phyloP scores from a whole-genome alignment of 2,888 invertebrate species.

The Noctua pronuba region DNA sequence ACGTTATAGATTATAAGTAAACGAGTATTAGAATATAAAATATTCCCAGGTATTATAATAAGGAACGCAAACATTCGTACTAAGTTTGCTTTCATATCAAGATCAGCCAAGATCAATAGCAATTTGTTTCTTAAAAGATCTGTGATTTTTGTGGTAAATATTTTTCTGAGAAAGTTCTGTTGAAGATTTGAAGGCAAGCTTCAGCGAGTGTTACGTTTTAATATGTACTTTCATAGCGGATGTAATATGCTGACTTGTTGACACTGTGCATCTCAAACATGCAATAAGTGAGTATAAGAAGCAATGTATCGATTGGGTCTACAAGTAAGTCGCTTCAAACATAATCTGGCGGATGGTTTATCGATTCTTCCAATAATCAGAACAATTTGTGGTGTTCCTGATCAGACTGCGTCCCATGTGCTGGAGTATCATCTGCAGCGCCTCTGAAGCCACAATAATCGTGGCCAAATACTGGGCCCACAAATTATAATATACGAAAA shows the following conservation, averaged over 20 bases:
- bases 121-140: slow-evolving; percentile 21
- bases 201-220: background rate
- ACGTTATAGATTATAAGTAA: slow-evolving; percentile 25
- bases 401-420: background rate
- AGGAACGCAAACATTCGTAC: slow-evolving; percentile 31
- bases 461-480: no score
- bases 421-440: no score
- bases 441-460: no score
- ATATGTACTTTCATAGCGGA: background rate
- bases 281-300: background rate
- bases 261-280: background rate
- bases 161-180: background rate
- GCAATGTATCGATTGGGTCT: background rate
- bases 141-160: slow-evolving; percentile 22
- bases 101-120: slow-evolving; percentile 41
- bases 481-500: background rate
- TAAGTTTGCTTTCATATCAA: slow-evolving; percentile 27
- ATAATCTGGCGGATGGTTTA: background rate
- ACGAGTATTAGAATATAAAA: slow-evolving; percentile 35
- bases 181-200: background rate
- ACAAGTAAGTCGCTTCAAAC: background rate
- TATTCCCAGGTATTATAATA: slow-evolving; percentile 39
- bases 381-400: no score
- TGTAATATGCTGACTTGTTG: background rate
- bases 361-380: background rate